Base-by-base conservation (phyloP, 2,113 vertebrate genomes). In the Passer montanus region DNA sequence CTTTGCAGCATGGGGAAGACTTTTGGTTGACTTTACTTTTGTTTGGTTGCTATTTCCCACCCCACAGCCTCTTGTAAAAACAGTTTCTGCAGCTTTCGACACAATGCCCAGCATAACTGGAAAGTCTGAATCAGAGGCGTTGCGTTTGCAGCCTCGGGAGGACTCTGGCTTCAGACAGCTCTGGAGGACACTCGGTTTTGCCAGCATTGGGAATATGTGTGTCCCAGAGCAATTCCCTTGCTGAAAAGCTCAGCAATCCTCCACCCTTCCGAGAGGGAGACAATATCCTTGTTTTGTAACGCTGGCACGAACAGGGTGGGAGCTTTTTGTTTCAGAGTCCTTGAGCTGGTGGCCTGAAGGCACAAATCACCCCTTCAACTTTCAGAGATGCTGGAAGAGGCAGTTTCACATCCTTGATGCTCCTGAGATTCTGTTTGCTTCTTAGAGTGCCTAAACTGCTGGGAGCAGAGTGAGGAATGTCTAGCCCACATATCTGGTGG, bases 51-150 rank as follows among this genome's bases (percentile, higher is more conserved):
- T 75, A 7, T 92, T 82, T 93, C 87, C 63, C 78, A 83, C 74
- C 70, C 78, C 59, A 23, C 56, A 77, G 82, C 41, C 49, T 78
- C 35, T 30, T 31, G 47, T 75, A 63, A 72, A 58, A 92, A 67
- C 87, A 74, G 66, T 88, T 67, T 83, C 55, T 87, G 90, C 83
- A 75, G 87, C 64, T 92, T 50, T 86, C 11, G 0, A 93, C 89
- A 91, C 92, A 93, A 84, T 91, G 90, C 78, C 69, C 55, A 13
- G 75, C 62, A 4, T 31, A 79, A 66, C 2, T 83, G 96, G 94
- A 91, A 89, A 83, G 84, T 78, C 87, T 94, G 91, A 94, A 93
- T 81, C 93, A 97, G 94, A 47, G 3, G 26, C 62, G 91, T 70
- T 91, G 92, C 11, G 27, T 66, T 77, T 30, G 69, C 94, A 89